Conservation (phyloP, 2,797 vertebrate genomes). For the Lagocephalus sceleratus region DNA sequence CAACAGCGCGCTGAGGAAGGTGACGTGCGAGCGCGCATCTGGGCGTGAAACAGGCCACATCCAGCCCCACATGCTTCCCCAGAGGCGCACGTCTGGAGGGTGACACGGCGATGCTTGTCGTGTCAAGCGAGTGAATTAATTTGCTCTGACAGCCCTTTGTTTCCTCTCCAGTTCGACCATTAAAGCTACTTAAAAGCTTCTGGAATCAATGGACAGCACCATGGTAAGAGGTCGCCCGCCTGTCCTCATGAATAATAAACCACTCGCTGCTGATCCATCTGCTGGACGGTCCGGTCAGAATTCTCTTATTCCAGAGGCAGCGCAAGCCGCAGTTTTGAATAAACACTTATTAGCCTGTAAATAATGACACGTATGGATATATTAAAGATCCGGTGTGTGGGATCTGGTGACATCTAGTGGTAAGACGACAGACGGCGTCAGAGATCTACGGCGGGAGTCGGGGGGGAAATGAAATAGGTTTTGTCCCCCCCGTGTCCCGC, state of each 20-base stretch:
- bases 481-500: conserved; percentile 6
- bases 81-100: background rate
- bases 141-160: conserved; percentile 28
- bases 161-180: conserved; percentile 32
- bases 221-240: conserved; percentile 26
- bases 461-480: too few relatives aligned
- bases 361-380: too few relatives aligned
- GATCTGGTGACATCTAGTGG: too few relatives aligned
- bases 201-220: conserved; percentile 38
- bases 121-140: conserved; percentile 12
- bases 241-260: conserved; percentile 58
- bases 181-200: conserved; percentile 22
- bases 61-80: background rate
- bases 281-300: conserved; percentile 18
- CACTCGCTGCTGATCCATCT: conserved; percentile 50
- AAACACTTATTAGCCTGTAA: too few relatives aligned
- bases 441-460: too few relatives aligned
- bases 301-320: conserved; percentile 15
- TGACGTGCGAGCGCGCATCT: background rate
- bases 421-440: background rate
- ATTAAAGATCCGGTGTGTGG: too few relatives aligned
- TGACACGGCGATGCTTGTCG: background rate
- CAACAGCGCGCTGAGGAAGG: background rate
- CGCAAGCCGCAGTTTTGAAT: background rate
- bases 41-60: too few relatives aligned